Evolutionary conservation across 2,888 invertebrate species (phyloP).

Genomic region (Pherbina coryleti): DNA sequence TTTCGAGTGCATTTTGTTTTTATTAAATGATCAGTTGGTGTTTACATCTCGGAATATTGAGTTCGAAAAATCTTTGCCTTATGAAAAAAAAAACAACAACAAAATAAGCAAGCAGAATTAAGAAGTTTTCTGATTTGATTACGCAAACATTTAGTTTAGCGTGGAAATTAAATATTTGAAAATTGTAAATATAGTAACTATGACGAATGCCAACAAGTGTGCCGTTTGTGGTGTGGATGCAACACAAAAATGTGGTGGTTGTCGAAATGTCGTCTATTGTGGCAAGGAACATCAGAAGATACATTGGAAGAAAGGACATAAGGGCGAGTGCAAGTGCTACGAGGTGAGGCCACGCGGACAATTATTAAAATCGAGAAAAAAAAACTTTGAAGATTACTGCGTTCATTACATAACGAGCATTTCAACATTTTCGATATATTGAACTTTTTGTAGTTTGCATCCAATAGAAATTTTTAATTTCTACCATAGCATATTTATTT

Average conservation of each 20-base stretch:
- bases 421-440: too few species aligned
- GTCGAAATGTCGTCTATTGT: slow-evolving; percentile 79
- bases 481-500: too few species aligned
- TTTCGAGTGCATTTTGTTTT: too few species aligned
- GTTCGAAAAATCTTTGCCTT: not conserved
- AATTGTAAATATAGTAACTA: not conserved
- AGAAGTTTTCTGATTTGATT: slow-evolving; percentile 42
- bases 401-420: not conserved
- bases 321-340: slow-evolving; percentile 73
- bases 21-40: slow-evolving; percentile 21
- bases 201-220: slow-evolving; percentile 70
- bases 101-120: not conserved
- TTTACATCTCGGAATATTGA: not conserved
- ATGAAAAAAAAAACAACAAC: not conserved
- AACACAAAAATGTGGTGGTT: slow-evolving; percentile 77
- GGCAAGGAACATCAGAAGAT: slow-evolving; percentile 79
- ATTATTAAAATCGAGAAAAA: not conserved
- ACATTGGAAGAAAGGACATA: slow-evolving; percentile 80
- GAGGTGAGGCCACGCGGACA: slow-evolving; percentile 57
- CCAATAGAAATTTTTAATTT: too few species aligned
- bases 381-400: not conserved
- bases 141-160: slow-evolving; percentile 49
- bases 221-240: slow-evolving; percentile 76
- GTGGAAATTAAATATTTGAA: not conserved
- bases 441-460: too few species aligned